Base-by-base conservation (phyloP, 2,888 invertebrate species). In the Abrostola tripartita region DNA sequence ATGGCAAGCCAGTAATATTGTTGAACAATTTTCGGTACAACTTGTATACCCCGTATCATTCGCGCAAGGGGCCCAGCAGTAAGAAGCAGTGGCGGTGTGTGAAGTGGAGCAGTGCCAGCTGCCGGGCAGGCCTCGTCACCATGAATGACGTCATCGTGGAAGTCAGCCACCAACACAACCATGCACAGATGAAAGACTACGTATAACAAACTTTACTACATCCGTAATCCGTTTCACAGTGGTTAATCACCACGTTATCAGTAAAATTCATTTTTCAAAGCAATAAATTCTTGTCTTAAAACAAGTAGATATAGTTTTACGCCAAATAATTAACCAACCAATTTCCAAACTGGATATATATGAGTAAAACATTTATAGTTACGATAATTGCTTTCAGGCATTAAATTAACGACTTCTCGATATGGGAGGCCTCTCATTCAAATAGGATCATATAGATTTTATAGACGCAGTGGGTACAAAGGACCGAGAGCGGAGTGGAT, bases 41-140 rank as follows among this genome's bases (percentile, higher is more conserved):
- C 12, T 59, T 71, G 61, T 76, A 65, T 37, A 49, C 51, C 24
- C 71, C 70, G 5, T 38, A 71, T 38, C 44, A 42, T 0, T 9
- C n/a, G 2, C 38, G 38, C 5, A 8, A 37, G 8, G 5, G 7
- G 42, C 11, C 50, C 12, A 47, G 6, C 5, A 41, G 5, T 5
- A 77, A 10, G 52, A 78, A 69, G 12, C 54, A 56, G 5, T 78
- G 77, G 73, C 59, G 78, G 5, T 77, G 78, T 40, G 68, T 70
- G 37, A 77, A 75, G 53, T 78, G 76, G 77, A 64, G 70, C 12
- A 65, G 71, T 42, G 37, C 14, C 1, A 37, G 35, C 14, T 73
- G 74, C 12, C 44, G 75, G 50, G 71, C 59, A 8, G 12, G 58
- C 7, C 61, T 74, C 11, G 7, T 65, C 44, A 74, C 74, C 8